A percentile compares a stretch with the other conserved stretches of the same genome.
These are phyloP conservation scores for Neodiprion pinetum DNA, from an alignment of 1,140 invertebrate species.

Conservation along the genomic window DNA sequence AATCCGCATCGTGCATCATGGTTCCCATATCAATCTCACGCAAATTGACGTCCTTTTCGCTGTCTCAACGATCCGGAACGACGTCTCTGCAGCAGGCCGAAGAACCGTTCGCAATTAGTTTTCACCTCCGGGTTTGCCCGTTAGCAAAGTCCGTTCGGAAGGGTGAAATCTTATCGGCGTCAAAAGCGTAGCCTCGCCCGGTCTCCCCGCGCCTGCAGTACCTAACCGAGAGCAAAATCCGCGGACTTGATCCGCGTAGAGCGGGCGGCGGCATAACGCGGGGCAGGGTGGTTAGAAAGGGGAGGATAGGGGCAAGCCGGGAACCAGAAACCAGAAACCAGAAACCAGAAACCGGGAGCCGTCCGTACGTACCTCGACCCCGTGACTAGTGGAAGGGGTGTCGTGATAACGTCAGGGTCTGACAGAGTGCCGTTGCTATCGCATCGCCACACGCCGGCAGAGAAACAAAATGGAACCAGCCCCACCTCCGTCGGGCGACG, in stretches of 20 bases:
- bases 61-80: background rate
- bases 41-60: background rate
- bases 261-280: too few species aligned
- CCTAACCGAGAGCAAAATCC: background rate
- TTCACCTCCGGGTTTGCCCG: too few species aligned
- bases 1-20: background rate
- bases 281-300: too few species aligned
- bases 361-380: background rate
- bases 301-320: background rate
- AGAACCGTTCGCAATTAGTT: background rate
- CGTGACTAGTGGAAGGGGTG: conserved; percentile 54
- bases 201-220: background rate
- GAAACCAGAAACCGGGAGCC: background rate
- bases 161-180: background rate
- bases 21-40: background rate
- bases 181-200: background rate
- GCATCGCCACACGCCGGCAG: conserved; percentile 63
- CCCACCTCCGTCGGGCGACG: background rate
- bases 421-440: conserved; percentile 66
- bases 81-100: background rate
- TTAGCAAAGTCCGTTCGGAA: too few species aligned
- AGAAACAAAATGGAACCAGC: conserved; percentile 63
- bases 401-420: conserved; percentile 65
- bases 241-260: background rate
- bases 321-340: conserved; percentile 7